Conservation (phyloP, 1,140 invertebrate species). For the Caenorhabditis remanei region DNA sequence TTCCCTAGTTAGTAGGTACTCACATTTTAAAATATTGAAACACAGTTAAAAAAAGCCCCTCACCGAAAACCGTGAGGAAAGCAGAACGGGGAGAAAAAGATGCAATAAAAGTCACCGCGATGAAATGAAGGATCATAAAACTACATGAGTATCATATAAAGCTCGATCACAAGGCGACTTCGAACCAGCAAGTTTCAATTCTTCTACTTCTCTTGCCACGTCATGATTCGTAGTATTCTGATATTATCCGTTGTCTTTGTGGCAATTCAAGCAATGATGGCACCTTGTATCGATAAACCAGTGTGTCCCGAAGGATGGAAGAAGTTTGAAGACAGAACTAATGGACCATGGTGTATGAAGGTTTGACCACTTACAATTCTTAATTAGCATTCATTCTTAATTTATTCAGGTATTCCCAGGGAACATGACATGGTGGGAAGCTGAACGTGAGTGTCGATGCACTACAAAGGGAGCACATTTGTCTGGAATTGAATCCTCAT, state of each 20-base stretch:
- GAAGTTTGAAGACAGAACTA: neutral
- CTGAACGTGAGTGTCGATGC: constrained; percentile 41
- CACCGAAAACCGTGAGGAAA: neutral
- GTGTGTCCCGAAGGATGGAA: neutral
- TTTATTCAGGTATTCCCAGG: neutral
- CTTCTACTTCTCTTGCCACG: constrained; percentile 4
- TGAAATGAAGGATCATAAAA: constrained; percentile 15
- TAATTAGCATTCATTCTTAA: neutral
- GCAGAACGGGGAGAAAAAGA: neutral
- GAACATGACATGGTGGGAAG: constrained; percentile 52
- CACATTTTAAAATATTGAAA: too few species aligned
- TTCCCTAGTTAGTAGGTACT: too few species aligned
- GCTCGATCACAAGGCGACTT: neutral
- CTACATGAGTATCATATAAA: constrained; percentile 31
- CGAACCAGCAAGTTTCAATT: neutral
- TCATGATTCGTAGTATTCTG: constrained; percentile 4
- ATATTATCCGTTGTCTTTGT: neutral
- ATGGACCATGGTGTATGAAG: constrained; percentile 27
- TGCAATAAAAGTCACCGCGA: constrained; percentile 16
- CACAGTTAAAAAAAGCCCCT: too few species aligned
- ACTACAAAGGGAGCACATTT: constrained; percentile 24
- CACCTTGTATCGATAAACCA: neutral
- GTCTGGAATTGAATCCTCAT: neutral
- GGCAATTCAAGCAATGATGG: neutral
- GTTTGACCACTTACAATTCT: neutral